These are phyloP conservation scores for Stichopus chloronotus DNA, from an alignment of 35 echinoderm and acorn worm species.

Conservation along the genomic window DNA sequence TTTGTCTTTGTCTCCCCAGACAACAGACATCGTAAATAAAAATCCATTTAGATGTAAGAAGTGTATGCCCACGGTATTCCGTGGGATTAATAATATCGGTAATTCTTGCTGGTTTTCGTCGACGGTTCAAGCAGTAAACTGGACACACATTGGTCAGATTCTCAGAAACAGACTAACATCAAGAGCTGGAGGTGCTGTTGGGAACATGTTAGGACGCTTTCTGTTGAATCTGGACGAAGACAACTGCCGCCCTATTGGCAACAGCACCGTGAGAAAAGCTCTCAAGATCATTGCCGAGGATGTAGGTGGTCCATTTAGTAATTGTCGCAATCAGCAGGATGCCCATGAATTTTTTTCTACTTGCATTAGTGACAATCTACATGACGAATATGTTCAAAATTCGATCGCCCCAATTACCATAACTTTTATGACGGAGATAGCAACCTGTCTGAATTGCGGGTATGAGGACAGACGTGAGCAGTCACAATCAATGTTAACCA, in stretches of 20 bases:
- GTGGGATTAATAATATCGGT: conserved; percentile 21
- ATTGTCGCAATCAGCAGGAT: neutral
- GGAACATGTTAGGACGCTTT: neutral
- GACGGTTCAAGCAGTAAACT: neutral
- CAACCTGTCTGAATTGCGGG: neutral
- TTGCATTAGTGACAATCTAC: neutral
- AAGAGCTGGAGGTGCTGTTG: neutral
- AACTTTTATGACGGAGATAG: neutral
- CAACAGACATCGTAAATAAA: neutral
- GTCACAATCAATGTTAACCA: neutral
- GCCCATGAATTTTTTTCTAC: neutral
- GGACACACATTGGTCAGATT: neutral
- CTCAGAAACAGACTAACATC: neutral
- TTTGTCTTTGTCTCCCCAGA: neutral
- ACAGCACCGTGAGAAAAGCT: neutral
- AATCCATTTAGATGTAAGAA: neutral
- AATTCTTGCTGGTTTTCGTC: conserved; percentile 7
- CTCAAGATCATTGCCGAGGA: neutral
- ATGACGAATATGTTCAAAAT: neutral
- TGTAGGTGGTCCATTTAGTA: neutral
- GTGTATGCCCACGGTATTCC: neutral
- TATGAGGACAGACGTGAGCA: neutral
- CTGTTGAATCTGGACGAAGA: neutral
- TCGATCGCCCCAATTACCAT: neutral
- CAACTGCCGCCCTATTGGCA: neutral